These are phyloP conservation scores for Rhyacichthys aspro DNA, from an alignment of 2,797 vertebrate genomes.

Conservation along the genomic window DNA sequence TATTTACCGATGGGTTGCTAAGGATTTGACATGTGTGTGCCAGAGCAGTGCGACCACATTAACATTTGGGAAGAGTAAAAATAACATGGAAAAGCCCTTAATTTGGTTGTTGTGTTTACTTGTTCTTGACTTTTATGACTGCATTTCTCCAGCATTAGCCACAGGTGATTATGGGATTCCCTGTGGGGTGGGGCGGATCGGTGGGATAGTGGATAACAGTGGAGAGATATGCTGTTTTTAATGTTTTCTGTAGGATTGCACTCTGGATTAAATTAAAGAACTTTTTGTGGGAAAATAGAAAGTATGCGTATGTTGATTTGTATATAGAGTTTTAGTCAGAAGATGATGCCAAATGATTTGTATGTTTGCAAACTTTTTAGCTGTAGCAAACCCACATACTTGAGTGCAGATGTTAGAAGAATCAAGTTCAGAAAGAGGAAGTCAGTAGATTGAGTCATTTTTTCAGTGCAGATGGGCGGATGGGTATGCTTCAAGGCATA, in stretches of 20 bases:
- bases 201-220: conserved; percentile 36
- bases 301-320: no score
- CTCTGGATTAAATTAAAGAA: conserved; percentile 38
- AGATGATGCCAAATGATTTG: conserved; percentile 8
- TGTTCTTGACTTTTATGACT: conserved; percentile 50
- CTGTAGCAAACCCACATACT: conserved; percentile 17
- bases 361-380: conserved; percentile 7
- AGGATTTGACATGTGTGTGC: conserved; percentile 51
- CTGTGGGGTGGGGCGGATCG: not conserved
- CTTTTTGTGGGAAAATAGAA: no score
- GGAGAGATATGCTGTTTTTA: conserved; percentile 45
- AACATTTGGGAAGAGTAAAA: conserved; percentile 64
- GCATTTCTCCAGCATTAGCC: conserved; percentile 46
- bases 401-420: conserved; percentile 53
- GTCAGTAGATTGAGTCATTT: conserved; percentile 52
- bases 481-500: conserved; percentile 37
- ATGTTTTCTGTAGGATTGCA: conserved; percentile 15
- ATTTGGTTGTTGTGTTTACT: conserved; percentile 60
- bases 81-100: conserved; percentile 62
- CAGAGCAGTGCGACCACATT: conserved; percentile 50
- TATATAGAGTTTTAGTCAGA: no score
- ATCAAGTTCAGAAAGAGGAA: conserved; percentile 54
- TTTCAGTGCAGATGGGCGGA: conserved; percentile 49
- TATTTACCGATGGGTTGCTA: conserved; percentile 68
- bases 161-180: conserved; percentile 67